Evolutionary conservation across 2,888 invertebrate genomes (phyloP).

Genomic region (Pyrochroa serraticornis): DNA sequence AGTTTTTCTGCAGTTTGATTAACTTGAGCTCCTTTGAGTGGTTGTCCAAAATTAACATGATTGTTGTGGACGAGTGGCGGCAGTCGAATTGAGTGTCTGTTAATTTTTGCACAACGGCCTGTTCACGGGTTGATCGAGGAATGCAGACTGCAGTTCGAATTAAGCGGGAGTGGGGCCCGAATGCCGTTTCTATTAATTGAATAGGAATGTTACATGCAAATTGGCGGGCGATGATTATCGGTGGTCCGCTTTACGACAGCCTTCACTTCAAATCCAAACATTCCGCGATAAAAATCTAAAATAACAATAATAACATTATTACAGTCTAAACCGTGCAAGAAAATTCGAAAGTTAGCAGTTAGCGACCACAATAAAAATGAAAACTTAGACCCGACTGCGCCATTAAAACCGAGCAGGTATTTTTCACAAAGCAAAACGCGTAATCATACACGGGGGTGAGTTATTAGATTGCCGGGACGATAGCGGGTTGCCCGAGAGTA

Average conservation of each 20-base stretch:
- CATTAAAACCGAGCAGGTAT: constrained; percentile 37
- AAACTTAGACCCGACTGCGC: constrained; percentile 15
- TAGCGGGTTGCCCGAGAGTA: constrained; percentile 35
- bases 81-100: neutral
- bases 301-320: constrained; percentile 20
- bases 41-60: too few relatives aligned
- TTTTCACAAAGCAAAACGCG: constrained; percentile 34
- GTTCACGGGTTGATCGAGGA: neutral
- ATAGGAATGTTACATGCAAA: constrained; percentile 25
- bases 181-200: constrained; percentile 21
- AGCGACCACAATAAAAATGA: constrained; percentile 9
- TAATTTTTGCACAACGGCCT: neutral
- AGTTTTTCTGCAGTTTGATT: too few relatives aligned
- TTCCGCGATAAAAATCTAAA: constrained; percentile 14
- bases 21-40: too few relatives aligned
- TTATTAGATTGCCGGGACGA: constrained; percentile 39
- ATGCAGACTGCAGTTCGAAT: too few relatives aligned
- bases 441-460: constrained; percentile 34
- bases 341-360: neutral
- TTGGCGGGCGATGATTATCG: constrained; percentile 20
- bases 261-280: constrained; percentile 17
- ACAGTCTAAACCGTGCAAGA: constrained; percentile 4
- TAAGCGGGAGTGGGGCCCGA: too few relatives aligned
- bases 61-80: too few relatives aligned
- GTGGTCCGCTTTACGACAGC: constrained; percentile 15